Conservation (phyloP, 2,888 invertebrate species). For the Spilarctia lutea region DNA sequence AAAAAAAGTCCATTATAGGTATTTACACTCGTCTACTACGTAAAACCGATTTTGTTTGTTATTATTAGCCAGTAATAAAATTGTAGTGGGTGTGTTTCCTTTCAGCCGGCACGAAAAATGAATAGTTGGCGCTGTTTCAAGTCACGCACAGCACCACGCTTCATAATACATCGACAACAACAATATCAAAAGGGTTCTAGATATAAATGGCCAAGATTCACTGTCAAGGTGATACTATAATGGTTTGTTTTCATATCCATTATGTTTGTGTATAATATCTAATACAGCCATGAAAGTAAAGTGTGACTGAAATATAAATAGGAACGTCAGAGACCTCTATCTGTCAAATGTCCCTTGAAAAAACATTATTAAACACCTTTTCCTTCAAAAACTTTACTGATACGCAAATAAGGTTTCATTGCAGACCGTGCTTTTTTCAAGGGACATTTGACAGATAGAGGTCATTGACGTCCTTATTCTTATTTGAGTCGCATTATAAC, state of each 20-base stretch:
- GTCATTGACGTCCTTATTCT: too few relatives aligned
- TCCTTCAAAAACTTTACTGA: too few relatives aligned
- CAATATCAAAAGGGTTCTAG: conserved; percentile 11
- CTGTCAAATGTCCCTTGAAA: too few relatives aligned
- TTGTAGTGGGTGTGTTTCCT: conserved; percentile 10
- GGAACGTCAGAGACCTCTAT: too few relatives aligned
- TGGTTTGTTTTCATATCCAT: background rate
- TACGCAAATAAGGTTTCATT: too few relatives aligned
- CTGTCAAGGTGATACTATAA: conserved; percentile 12
- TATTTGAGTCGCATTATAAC: too few relatives aligned
- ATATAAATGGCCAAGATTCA: conserved; percentile 20
- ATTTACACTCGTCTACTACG: background rate
- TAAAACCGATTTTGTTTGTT: background rate
- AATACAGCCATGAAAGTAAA: background rate
- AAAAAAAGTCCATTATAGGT: background rate
- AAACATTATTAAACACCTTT: too few relatives aligned
- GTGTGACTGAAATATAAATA: background rate
- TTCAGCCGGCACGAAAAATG: conserved; percentile 16
- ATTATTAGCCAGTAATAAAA: conserved; percentile 9
- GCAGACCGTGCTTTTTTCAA: too few relatives aligned
- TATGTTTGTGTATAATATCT: background rate
- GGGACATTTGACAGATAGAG: too few relatives aligned
- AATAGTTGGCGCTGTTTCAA: conserved; percentile 24
- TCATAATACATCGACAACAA: conserved; percentile 16
- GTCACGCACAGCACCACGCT: conserved; percentile 19